Conservation (phyloP, 2,888 invertebrate genomes). For the Microctonus aethiopoides region DNA sequence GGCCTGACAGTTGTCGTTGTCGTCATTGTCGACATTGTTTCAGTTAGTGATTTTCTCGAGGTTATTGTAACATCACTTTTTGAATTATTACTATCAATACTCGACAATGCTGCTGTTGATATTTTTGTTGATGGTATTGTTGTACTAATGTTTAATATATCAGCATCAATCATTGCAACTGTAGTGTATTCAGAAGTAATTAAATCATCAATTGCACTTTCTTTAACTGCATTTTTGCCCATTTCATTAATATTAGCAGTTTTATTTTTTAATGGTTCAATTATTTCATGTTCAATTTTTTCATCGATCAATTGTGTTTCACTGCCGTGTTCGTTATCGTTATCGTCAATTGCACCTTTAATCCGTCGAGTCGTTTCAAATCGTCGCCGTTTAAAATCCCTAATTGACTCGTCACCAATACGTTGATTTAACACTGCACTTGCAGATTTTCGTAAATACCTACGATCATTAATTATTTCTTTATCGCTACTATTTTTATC, state of each 20-base stretch:
- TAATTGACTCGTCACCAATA: slow-evolving; percentile 33
- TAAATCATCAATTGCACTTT: background rate
- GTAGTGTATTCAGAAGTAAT: background rate
- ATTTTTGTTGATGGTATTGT: background rate
- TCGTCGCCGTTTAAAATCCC: slow-evolving; percentile 35
- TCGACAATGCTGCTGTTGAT: background rate
- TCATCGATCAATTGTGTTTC: slow-evolving; percentile 24
- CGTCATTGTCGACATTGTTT: slow-evolving; percentile 37
- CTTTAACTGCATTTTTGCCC: background rate
- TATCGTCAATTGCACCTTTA: slow-evolving; percentile 30
- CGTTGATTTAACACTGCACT: slow-evolving; percentile 57
- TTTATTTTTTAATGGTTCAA: background rate
- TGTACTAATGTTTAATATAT: slow-evolving; percentile 3
- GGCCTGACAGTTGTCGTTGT: slow-evolving; percentile 34
- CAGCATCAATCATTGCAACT: slow-evolving; percentile 7
- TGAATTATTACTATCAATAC: background rate
- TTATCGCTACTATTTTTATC: slow-evolving; percentile 16
- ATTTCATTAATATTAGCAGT: background rate
- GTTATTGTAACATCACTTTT: slow-evolving; percentile 12
- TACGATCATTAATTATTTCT: slow-evolving; percentile 43
- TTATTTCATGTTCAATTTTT: slow-evolving; percentile 1
- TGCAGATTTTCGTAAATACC: slow-evolving; percentile 50
- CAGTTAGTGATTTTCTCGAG: slow-evolving; percentile 37
- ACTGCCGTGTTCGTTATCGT: slow-evolving; percentile 29
- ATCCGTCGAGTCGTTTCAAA: slow-evolving; percentile 18